A percentile compares a stretch with the other conserved stretches of the same genome.
Evolutionary conservation across 2,888 invertebrate genomes (phyloP).

Genomic region (Xestia sexstrigata): DNA sequence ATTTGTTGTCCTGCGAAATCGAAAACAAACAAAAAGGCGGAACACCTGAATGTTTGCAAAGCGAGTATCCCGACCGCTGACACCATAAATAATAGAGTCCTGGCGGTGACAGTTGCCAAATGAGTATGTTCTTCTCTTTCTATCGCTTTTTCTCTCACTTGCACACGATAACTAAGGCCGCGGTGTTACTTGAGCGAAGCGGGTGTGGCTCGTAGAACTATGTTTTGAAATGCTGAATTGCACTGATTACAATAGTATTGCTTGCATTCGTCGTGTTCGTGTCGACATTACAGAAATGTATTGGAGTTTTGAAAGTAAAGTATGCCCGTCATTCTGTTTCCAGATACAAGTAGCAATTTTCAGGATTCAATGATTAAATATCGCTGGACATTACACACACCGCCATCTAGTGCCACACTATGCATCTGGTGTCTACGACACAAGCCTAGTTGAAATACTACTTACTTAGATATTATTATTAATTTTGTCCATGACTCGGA

Average conservation of each 20-base stretch:
- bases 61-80: conserved; percentile 58
- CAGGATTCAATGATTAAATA: no score
- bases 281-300: not conserved
- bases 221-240: not conserved
- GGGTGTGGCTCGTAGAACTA: not conserved
- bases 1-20: conserved; percentile 38
- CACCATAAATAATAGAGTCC: conserved; percentile 84
- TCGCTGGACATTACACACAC: no score
- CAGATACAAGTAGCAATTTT: not conserved
- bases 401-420: no score
- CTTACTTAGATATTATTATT: no score
- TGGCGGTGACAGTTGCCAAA: conserved; percentile 86
- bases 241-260: not conserved
- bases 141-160: conserved; percentile 63
- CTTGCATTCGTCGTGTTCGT: not conserved
- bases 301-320: not conserved
- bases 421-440: no score
- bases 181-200: conserved; percentile 22
- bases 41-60: conserved; percentile 48
- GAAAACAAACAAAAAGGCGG: conserved; percentile 47
- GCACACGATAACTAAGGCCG: conserved; percentile 45
- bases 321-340: not conserved
- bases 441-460: no score
- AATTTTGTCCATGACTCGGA: no score
- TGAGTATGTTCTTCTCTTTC: conserved; percentile 77